These are phyloP conservation scores for Tenthredo distinguenda DNA, from an alignment of 2,888 invertebrate species.

Conservation along the genomic window DNA sequence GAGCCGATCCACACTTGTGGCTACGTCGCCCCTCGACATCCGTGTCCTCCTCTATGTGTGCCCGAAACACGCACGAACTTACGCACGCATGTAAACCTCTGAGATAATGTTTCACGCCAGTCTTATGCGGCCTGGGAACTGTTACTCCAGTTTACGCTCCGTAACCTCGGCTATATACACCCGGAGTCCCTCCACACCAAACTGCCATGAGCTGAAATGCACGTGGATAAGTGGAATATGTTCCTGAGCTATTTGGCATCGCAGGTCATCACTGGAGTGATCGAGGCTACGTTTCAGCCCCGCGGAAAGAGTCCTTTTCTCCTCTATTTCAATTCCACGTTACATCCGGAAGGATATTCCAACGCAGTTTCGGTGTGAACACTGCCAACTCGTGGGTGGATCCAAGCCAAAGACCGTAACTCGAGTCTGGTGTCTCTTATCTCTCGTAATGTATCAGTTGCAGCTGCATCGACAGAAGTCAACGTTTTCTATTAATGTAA, in stretches of 20 bases:
- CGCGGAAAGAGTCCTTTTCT: too few relatives aligned
- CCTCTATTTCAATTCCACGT: not conserved
- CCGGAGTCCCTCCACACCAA: conserved; percentile 61
- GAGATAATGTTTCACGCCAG: conserved; percentile 51
- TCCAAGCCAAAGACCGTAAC: conserved; percentile 19
- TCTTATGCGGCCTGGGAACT: conserved; percentile 66
- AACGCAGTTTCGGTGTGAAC: not conserved
- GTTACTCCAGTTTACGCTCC: conserved; percentile 70
- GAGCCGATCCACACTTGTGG: not conserved
- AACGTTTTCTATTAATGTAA: not conserved
- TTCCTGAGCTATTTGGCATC: too few relatives aligned
- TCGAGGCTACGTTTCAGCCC: too few relatives aligned
- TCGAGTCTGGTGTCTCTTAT: not conserved
- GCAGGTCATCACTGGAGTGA: too few relatives aligned
- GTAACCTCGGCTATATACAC: conserved; percentile 69
- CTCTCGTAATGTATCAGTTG: not conserved
- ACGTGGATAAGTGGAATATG: too few relatives aligned
- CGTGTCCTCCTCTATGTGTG: not conserved
- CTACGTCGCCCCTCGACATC: conserved; percentile 38
- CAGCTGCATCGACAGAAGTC: conserved; percentile 13
- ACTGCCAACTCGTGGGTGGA: not conserved
- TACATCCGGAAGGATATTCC: not conserved
- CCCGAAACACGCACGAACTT: not conserved
- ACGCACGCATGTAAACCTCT: conserved; percentile 37
- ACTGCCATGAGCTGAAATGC: conserved; percentile 46